Base-by-base conservation (phyloP, 2,113 vertebrate genomes). In the Phalacrocorax brasilianus region DNA sequence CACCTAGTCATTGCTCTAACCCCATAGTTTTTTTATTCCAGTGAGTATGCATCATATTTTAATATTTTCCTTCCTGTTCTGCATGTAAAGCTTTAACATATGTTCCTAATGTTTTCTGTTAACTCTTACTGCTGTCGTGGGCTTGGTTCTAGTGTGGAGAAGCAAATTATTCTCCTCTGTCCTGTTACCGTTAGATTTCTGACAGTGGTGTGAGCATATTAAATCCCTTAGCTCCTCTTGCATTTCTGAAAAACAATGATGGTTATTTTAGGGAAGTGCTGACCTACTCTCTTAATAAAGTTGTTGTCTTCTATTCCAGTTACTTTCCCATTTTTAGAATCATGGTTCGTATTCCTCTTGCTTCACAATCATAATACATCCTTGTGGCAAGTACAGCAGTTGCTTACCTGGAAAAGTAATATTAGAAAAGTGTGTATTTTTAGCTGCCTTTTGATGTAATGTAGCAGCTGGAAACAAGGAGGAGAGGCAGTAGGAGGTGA, bases 321-420 rank as follows among this genome's bases (percentile, higher is more conserved):
- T 88, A 71, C 85, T 83, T 88, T 38, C 58, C 85, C 89, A 50
- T 91, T 97, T 96, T 94, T 97, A 97, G 94, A 93, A 79, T 85
- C 66, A 2, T 56, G 62, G 73, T 95, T 96, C 90, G 53, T 85
- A 61, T 85, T 85, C 72, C 91, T 87, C 45, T 75, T 77, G 75
- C 85, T 91, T 96, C 82, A 96, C 96, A 97, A 93, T 97, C 90
- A 12, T 93, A 2, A 83, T 95, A 96, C 93, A 95, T 96, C 93
- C 93, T 85, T 91, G 95, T 97, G 93, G 89, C 85, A 83, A 91
- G 80, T 91, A 87, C 93, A 96, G 94, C 96, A 97, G 79, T 97
- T 96, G 92, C 97, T 97, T 97, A 97, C 97, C 97, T 97, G 97
- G 97, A 97, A 97, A 96, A 96, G 96, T 97, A 97, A 97, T 97